These are phyloP conservation scores for Unio delphinus DNA, from an alignment of 2,888 invertebrate genomes.

Conservation along the genomic window DNA sequence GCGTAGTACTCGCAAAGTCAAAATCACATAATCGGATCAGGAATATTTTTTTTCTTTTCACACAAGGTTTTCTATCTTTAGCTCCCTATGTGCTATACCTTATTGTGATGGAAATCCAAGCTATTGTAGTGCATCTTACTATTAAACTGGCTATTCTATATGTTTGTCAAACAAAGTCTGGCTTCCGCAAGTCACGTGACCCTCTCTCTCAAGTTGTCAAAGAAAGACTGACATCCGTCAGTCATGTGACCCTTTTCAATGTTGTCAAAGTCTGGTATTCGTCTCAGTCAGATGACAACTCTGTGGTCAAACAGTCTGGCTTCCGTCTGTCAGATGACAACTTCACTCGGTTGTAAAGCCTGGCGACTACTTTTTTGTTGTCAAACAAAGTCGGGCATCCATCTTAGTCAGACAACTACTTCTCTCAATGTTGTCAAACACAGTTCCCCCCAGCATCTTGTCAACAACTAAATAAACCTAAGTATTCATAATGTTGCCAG, in stretches of 20 bases:
- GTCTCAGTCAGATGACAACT: no score
- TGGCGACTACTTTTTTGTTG: no score
- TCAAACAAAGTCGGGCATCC: no score
- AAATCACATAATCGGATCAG: constrained; percentile 99
- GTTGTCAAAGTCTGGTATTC: no score
- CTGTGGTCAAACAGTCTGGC: no score
- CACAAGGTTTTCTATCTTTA: constrained; percentile 99
- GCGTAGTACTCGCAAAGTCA: constrained; percentile 90
- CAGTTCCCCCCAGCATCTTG: constrained; percentile 92
- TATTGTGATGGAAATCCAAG: constrained; percentile 82
- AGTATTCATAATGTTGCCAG: constrained; percentile 90
- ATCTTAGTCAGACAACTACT: constrained; percentile 74
- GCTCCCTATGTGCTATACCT: constrained; percentile 85
- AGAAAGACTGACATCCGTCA: no score
- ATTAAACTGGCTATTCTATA: constrained; percentile 76
- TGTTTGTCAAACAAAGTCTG: constrained; percentile 71
- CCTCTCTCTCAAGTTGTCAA: no score
- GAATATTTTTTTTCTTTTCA: constrained; percentile 83
- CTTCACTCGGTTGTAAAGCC: no score
- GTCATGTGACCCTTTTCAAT: no score
- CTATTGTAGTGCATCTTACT: constrained; percentile 95
- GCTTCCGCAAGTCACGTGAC: constrained; percentile 95
- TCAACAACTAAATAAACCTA: constrained; percentile 99
- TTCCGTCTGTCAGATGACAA: no score
- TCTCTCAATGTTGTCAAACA: constrained; percentile 93